phyloP scores from a whole-genome alignment of 2,888 invertebrate species.

The Rhagophthalmus giganteus region DNA sequence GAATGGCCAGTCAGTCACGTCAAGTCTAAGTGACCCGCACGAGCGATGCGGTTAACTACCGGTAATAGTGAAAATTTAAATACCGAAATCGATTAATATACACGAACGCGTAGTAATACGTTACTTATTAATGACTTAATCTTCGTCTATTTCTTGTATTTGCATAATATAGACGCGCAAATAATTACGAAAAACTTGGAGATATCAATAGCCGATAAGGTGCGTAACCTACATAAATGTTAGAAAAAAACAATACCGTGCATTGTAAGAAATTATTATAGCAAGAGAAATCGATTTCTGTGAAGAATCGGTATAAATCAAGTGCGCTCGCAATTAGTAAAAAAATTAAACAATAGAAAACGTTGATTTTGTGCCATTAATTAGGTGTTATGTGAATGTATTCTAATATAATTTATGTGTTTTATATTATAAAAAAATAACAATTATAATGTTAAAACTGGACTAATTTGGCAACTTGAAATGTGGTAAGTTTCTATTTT shows the following conservation, averaged over 20 bases:
- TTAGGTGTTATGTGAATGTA: background rate
- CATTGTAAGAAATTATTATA: background rate
- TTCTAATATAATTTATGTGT: background rate
- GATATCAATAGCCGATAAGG: slow-evolving; percentile 16
- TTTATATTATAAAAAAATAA: no score
- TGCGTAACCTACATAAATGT: slow-evolving; percentile 18
- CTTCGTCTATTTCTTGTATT: no score
- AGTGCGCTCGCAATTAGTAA: background rate
- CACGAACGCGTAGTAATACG: background rate
- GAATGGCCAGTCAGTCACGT: slow-evolving; percentile 26
- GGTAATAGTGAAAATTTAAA: no score
- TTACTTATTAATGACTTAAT: background rate
- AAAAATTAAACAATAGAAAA: background rate
- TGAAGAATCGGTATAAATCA: background rate
- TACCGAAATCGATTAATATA: background rate
- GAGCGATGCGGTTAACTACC: slow-evolving; percentile 20
- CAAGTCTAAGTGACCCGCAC: slow-evolving; percentile 21
- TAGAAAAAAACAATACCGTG: background rate
- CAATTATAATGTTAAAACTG: background rate
- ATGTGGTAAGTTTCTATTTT: background rate
- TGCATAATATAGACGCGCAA: no score
- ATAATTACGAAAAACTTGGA: slow-evolving; percentile 7
- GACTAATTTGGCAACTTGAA: background rate
- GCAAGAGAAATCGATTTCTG: background rate
- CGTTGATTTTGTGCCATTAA: background rate